Percentiles rank a stretch among this genome's conserved stretches.
Evolutionary conservation across 2,888 invertebrate genomes (phyloP).

Genomic region (Chrysotoxum bicinctum): DNA sequence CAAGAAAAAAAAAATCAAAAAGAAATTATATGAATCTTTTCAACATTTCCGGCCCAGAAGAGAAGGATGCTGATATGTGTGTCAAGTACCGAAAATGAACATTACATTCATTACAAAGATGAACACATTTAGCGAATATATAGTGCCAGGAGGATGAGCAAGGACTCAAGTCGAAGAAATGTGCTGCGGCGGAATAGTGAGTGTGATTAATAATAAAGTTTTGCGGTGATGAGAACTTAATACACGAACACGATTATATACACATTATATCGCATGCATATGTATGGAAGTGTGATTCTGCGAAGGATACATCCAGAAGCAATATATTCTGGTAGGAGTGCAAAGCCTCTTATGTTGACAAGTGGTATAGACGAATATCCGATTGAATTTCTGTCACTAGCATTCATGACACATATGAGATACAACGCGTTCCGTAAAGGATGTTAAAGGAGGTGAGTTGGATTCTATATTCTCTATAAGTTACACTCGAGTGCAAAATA

Average conservation of each 20-base stretch:
- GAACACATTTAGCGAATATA: constrained; percentile 24
- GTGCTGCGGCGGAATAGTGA: constrained; percentile 32
- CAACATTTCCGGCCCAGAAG: constrained; percentile 23
- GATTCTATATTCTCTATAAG: background rate
- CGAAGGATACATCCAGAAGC: constrained; percentile 7
- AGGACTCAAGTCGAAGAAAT: constrained; percentile 29
- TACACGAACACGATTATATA: constrained; percentile 16
- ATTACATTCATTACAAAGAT: constrained; percentile 44
- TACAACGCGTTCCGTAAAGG: constrained; percentile 28
- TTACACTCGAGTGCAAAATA: constrained; percentile 4
- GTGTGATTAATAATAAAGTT: constrained; percentile 51
- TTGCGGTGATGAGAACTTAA: constrained; percentile 21
- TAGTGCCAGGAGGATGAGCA: background rate
- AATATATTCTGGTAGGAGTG: constrained; percentile 23
- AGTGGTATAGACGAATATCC: constrained; percentile 46
- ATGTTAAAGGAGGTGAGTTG: constrained; percentile 9
- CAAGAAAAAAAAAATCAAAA: background rate
- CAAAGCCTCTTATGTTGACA: constrained; percentile 38
- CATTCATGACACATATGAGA: constrained; percentile 23
- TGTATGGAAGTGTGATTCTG: too few relatives aligned
- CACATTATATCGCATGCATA: too few relatives aligned
- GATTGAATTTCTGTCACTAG: constrained; percentile 44
- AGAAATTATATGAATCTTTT: constrained; percentile 12
- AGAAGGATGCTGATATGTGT: constrained; percentile 37
- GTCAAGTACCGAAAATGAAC: constrained; percentile 49